These are phyloP conservation scores for Lateolabrax maculatus DNA, from an alignment of 2,797 vertebrate species.

Conservation along the genomic window DNA sequence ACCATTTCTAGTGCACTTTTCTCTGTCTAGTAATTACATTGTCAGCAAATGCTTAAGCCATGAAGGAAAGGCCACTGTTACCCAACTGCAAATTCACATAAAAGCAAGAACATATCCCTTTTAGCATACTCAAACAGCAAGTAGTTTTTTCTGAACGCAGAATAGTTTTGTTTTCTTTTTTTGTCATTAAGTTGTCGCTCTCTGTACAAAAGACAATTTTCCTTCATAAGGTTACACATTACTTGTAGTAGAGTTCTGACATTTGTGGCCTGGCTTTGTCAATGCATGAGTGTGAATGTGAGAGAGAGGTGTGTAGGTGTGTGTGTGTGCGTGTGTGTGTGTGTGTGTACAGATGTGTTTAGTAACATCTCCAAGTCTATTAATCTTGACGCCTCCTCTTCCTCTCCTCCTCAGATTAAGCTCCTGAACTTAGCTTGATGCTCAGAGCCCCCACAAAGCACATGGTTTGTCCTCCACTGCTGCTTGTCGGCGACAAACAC, in stretches of 20 bases:
- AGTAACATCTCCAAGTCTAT: conserved; percentile 88
- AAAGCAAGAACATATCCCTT: conserved; percentile 93
- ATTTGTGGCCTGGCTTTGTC: conserved; percentile 82
- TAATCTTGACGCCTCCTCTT: conserved; percentile 81
- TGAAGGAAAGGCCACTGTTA: conserved; percentile 92
- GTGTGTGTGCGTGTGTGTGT: conserved; percentile 34
- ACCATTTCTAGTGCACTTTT: conserved; percentile 82
- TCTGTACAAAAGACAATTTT: conserved; percentile 89
- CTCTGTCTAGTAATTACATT: conserved; percentile 87
- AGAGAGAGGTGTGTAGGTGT: conserved; percentile 56
- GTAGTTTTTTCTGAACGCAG: conserved; percentile 83
- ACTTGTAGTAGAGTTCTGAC: conserved; percentile 86
- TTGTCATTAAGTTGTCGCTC: conserved; percentile 79
- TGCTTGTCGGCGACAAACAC: conserved; percentile 83
- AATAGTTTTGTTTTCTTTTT: conserved; percentile 76
- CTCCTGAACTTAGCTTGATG: conserved; percentile 84
- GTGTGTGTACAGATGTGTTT: conserved; percentile 74
- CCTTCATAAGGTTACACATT: conserved; percentile 87
- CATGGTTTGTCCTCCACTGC: conserved; percentile 82
- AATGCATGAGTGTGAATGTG: conserved; percentile 65
- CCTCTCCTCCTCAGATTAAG: conserved; percentile 82
- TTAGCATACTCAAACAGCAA: conserved; percentile 91
- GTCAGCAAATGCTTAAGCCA: conserved; percentile 88
- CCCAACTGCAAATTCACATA: conserved; percentile 89
- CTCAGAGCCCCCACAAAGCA: conserved; percentile 82